Percentiles rank a stretch among this genome's conserved stretches.
phyloP scores from a whole-genome alignment of 2,888 invertebrate species.

The Plutella xylostella region DNA sequence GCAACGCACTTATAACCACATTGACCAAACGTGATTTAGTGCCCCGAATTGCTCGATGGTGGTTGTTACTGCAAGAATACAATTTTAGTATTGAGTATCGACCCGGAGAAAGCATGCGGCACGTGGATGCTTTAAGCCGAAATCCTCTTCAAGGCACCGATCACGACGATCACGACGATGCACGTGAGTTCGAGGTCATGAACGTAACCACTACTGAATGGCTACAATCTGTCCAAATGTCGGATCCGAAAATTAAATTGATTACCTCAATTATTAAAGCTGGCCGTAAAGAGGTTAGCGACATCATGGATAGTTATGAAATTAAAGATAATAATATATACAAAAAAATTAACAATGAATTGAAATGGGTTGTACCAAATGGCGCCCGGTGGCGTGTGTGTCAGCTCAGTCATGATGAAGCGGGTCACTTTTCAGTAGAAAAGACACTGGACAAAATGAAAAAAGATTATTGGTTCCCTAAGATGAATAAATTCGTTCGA shows the following conservation, averaged over 20 bases:
- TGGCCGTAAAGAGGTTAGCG: not conserved
- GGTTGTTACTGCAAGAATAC: not conserved
- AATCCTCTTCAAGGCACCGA: constrained; percentile 12
- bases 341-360: too few relatives aligned
- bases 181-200: constrained; percentile 2
- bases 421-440: too few relatives aligned
- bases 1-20: constrained; percentile 22
- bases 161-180: not conserved
- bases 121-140: too few relatives aligned
- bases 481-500: constrained; percentile 11
- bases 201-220: constrained; percentile 14
- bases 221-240: constrained; percentile 18
- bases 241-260: constrained; percentile 1
- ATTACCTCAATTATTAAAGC: constrained; percentile 2
- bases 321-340: not conserved
- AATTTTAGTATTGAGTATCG: constrained; percentile 19
- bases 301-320: constrained; percentile 1
- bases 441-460: constrained; percentile 14
- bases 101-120: constrained; percentile 24
- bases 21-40: constrained; percentile 22
- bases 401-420: constrained; percentile 13
- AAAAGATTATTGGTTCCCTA: constrained; percentile 16
- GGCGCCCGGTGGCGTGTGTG: constrained; percentile 19
- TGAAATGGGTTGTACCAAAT: constrained; percentile 22
- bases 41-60: too few relatives aligned